Percentiles rank a stretch among this genome's conserved stretches.
These are phyloP conservation scores for Chelon auratus DNA, from an alignment of 2,797 vertebrate species.

Conservation along the genomic window DNA sequence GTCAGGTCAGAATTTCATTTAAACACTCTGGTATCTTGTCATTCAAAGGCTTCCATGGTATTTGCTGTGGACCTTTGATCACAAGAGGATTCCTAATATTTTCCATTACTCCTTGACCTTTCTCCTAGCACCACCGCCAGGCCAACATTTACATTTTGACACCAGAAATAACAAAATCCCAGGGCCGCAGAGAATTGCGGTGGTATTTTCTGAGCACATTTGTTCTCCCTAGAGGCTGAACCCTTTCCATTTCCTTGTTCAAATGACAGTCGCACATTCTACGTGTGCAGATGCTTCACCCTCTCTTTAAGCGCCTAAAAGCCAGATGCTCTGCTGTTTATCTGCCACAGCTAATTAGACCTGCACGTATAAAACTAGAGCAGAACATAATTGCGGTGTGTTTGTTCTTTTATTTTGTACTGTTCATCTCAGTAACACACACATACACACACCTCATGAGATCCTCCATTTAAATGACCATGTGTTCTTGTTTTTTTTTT, in stretches of 20 bases:
- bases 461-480: conserved; percentile 6
- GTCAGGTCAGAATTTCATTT: not conserved
- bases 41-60: not conserved
- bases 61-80: not conserved
- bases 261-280: conserved; percentile 4
- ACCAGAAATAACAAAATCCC: not conserved
- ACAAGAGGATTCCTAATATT: not conserved
- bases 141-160: not conserved
- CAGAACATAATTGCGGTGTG: conserved; percentile 18
- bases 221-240: not conserved
- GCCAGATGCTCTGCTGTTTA: conserved; percentile 57
- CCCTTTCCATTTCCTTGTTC: not conserved
- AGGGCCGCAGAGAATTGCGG: not conserved
- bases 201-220: not conserved
- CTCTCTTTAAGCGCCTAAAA: conserved; percentile 36
- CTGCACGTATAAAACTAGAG: conserved; percentile 31
- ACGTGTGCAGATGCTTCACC: conserved; percentile 13
- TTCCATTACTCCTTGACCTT: not conserved
- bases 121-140: not conserved
- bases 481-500: conserved; percentile 19
- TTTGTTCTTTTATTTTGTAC: conserved; percentile 29
- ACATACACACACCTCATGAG: conserved; percentile 15
- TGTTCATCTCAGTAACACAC: conserved; percentile 15
- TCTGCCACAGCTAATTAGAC: conserved; percentile 55
- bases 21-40: not conserved